These are phyloP conservation scores for Crioceris asparagi DNA, from an alignment of 2,888 invertebrate species.

Conservation along the genomic window DNA sequence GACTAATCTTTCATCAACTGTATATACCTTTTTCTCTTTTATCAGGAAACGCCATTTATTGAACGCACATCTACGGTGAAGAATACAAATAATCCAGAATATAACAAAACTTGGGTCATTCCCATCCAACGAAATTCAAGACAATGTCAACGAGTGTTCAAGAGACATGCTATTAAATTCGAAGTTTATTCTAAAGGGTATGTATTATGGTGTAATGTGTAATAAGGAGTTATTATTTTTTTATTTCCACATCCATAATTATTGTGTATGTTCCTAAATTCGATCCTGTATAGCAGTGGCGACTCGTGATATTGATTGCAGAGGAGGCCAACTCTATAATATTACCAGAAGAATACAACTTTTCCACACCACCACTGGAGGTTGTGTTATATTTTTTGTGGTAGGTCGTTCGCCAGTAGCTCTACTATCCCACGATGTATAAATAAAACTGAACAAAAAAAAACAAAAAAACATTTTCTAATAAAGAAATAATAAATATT, in stretches of 20 bases:
- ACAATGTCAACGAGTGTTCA: conserved; percentile 76
- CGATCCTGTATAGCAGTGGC: too few species aligned
- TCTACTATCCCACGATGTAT: too few species aligned
- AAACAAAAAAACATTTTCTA: too few species aligned
- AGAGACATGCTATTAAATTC: conserved; percentile 79
- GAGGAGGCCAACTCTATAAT: too few species aligned
- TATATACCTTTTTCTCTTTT: conserved; percentile 5
- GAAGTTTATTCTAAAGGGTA: conserved; percentile 91
- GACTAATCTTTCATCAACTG: not conserved
- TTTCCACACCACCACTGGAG: too few species aligned
- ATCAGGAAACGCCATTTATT: conserved; percentile 58
- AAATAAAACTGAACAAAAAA: too few species aligned
- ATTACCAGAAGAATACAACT: too few species aligned
- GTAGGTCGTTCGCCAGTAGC: too few species aligned
- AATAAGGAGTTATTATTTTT: not conserved
- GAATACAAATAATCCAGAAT: conserved; percentile 82
- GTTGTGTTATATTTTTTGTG: too few species aligned
- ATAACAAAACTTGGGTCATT: conserved; percentile 69
- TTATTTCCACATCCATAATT: not conserved
- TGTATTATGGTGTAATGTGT: conserved; percentile 30
- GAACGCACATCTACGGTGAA: conserved; percentile 71
- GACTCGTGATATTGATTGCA: too few species aligned
- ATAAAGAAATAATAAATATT: too few species aligned
- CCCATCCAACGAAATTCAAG: conserved; percentile 69
- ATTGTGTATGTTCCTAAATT: not conserved